Conservation (phyloP, 2,797 vertebrate species). For the Rhadinocentrus ornatus region DNA sequence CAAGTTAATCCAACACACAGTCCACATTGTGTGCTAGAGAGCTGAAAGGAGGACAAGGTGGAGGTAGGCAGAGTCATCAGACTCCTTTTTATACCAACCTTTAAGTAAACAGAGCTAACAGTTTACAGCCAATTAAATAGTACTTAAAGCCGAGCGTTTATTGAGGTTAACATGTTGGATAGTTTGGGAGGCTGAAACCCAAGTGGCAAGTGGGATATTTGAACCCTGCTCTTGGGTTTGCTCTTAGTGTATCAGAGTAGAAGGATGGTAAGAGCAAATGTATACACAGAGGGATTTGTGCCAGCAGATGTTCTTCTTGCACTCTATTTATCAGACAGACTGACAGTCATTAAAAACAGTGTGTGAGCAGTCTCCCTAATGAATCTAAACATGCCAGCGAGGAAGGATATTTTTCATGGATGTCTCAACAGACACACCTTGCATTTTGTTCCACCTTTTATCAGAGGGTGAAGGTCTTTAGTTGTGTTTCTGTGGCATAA, state of each 20-base stretch:
- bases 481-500: slow-evolving; percentile 21
- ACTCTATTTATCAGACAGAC: slow-evolving; percentile 79
- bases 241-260: slow-evolving; percentile 63
- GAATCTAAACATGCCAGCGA: slow-evolving; percentile 72
- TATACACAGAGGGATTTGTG: slow-evolving; percentile 71
- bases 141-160: slow-evolving; percentile 87
- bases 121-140: slow-evolving; percentile 97
- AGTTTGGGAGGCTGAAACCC: slow-evolving; percentile 85
- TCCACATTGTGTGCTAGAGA: slow-evolving; percentile 80
- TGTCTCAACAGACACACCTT: slow-evolving; percentile 54
- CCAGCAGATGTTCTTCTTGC: slow-evolving; percentile 79
- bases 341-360: slow-evolving; percentile 81
- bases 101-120: slow-evolving; percentile 88
- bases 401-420: slow-evolving; percentile 36
- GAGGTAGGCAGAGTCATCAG: slow-evolving; percentile 61
- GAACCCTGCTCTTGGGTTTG: slow-evolving; percentile 70
- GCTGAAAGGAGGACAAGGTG: slow-evolving; percentile 70
- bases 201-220: slow-evolving; percentile 85
- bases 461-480: slow-evolving; percentile 1
- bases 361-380: slow-evolving; percentile 67
- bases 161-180: slow-evolving; percentile 90
- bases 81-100: slow-evolving; percentile 89
- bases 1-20: slow-evolving; percentile 84
- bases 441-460: slow-evolving; percentile 27
- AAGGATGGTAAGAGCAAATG: slow-evolving; percentile 66